A percentile compares a stretch with the other conserved stretches of the same genome.
phyloP scores from a whole-genome alignment of 2,113 vertebrate genomes.

The Xiphorhynchus elegans region DNA sequence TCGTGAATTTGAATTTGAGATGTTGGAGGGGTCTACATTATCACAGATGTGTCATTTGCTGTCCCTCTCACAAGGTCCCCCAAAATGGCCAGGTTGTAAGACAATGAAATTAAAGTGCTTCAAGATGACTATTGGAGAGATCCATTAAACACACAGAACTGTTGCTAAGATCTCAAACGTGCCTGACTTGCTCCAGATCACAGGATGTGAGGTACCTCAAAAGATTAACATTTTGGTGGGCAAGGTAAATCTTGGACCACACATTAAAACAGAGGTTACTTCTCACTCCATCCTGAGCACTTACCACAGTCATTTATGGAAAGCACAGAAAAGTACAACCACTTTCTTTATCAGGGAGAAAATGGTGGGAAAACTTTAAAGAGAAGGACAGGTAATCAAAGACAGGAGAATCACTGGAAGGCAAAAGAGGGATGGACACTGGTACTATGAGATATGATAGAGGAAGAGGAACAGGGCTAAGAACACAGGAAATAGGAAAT shows the following conservation, averaged over 20 bases:
- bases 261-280: not conserved
- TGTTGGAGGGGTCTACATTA: not conserved
- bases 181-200: not conserved
- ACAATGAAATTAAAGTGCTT: not conserved
- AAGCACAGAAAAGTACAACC: not conserved
- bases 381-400: not conserved
- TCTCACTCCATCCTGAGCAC: not conserved
- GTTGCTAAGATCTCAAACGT: not conserved
- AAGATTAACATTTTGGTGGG: not conserved
- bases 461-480: not conserved
- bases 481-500: not conserved
- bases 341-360: not conserved
- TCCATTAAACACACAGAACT: not conserved
- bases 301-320: not conserved
- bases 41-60: not conserved
- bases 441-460: rapidly evolving
- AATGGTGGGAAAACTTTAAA: not conserved
- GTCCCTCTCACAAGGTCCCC: not conserved
- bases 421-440: not conserved
- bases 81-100: not conserved
- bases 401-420: not conserved
- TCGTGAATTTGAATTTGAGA: not conserved
- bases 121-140: not conserved
- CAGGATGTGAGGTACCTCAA: not conserved
- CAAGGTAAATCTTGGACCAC: not conserved